phyloP scores from a whole-genome alignment of 1,140 invertebrate genomes.

The Drosophila ananassae region DNA sequence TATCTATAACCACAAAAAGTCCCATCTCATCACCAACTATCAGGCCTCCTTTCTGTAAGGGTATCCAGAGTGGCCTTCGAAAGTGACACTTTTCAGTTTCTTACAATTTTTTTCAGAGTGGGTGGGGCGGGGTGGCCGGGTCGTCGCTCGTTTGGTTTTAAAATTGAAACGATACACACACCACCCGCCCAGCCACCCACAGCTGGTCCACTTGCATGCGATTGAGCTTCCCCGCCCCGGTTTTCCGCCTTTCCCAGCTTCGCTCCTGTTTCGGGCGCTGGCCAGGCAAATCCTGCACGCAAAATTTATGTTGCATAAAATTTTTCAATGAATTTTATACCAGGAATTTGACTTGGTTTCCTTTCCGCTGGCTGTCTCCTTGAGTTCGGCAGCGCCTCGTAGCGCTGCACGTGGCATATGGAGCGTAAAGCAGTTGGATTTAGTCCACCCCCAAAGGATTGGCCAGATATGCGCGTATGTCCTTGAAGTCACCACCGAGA shows the following conservation, averaged over 20 bases:
- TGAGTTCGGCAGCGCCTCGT: slow-evolving; percentile 71
- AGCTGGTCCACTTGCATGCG: slow-evolving; percentile 56
- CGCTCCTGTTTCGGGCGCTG: slow-evolving; percentile 2
- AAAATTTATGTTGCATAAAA: slow-evolving; percentile 83
- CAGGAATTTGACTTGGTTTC: slow-evolving; percentile 75
- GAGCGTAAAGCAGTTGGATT: slow-evolving; percentile 75
- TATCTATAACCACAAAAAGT: no score
- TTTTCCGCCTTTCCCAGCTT: slow-evolving; percentile 2
- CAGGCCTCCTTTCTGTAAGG: not conserved
- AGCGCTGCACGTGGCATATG: slow-evolving; percentile 76
- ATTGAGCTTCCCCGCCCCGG: slow-evolving; percentile 57
- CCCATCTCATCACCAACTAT: no score
- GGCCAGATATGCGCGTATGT: not conserved
- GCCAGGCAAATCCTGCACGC: slow-evolving; percentile 71
- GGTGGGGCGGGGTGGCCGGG: slow-evolving; percentile 26
- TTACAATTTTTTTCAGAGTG: slow-evolving; percentile 6
- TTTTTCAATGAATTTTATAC: slow-evolving; percentile 82
- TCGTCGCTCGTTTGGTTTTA: slow-evolving; percentile 67
- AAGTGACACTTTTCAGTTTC: not conserved
- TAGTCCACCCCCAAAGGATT: slow-evolving; percentile 28
- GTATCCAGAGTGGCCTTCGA: not conserved
- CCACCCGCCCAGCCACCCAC: not conserved
- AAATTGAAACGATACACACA: slow-evolving; percentile 76
- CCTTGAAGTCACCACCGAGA: not conserved
- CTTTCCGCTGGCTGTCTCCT: slow-evolving; percentile 53